Evolutionary conservation across 2,797 vertebrate species (phyloP), one percentile per base, ranked within the genome.

Genomic region (Enteromius anoplus): DNA sequence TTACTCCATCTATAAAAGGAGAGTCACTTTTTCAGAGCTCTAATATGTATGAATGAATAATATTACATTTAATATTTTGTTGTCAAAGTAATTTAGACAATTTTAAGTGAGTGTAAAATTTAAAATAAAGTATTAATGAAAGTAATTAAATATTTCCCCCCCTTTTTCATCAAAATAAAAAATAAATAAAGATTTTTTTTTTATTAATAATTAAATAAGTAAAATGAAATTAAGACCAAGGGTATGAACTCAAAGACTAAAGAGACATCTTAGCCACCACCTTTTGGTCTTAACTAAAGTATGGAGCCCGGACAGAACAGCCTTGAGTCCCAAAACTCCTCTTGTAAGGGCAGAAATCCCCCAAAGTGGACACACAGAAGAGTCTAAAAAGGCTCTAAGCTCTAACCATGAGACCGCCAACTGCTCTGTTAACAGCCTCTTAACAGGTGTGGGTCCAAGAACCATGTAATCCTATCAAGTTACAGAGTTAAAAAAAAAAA

Each of bases 391-490:
- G 80, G 19, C 85, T 84, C 91, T 92, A 93, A 92, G 92, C 92
- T 91, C 85, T 55, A 88, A 84, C 89, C 89, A 90, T 84, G 90
- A 91, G 91, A 94, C 91, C 86, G 92, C 91, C 94, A 95, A 94
- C 93, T 94, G 93, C 93, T 94, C 93, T 90, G 91, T 92, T 94
- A 95, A 95, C 94, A 95, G 94, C 93, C 92, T 95, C 92, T 92
- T 94, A 95, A 95, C 95, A 96, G 95, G 95, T 95, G 95, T 93
- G 92, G 91, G 90, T 90, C 93, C 92, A 86, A 88, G 90, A 93
- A 92, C 91, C 93, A 94, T 93, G 94, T 94, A 95, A 95, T 95
- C 94, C 94, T 95, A 94, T 95, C 94, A 93, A 92, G 93, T 95
- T 96, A 93, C 95, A 88, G 85, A 91, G 92, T 91, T 77, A 0